phyloP scores from a whole-genome alignment of 2,888 invertebrate species.

The Agonopterix heracliana region DNA sequence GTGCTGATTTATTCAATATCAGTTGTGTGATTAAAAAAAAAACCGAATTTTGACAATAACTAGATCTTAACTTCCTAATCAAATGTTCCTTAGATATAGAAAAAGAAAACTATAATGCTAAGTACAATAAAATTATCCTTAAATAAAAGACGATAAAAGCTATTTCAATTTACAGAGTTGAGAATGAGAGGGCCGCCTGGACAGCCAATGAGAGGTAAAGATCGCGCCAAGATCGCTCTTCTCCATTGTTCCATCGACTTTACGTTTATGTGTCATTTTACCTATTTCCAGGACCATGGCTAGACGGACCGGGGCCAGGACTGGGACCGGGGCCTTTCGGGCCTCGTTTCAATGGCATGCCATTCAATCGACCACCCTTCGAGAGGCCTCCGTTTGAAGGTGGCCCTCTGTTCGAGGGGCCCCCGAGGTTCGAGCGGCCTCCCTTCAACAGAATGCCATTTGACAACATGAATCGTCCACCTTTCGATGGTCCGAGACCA shows the following conservation, averaged over 20 bases:
- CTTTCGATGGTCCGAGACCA: constrained; percentile 38
- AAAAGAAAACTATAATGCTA: too few relatives aligned
- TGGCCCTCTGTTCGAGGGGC: constrained; percentile 33
- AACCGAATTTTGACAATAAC: too few relatives aligned
- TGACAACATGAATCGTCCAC: constrained; percentile 23
- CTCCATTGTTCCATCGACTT: not conserved
- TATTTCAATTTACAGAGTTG: constrained; percentile 61
- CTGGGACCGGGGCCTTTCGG: constrained; percentile 47
- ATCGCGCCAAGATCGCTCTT: constrained; percentile 2
- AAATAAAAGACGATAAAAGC: constrained; percentile 17
- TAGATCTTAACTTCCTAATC: too few relatives aligned
- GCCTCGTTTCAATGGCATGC: constrained; percentile 64
- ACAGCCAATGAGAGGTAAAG: constrained; percentile 58
- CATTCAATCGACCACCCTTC: constrained; percentile 41
- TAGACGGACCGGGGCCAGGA: constrained; percentile 49
- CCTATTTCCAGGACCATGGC: constrained; percentile 55
- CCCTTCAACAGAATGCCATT: constrained; percentile 30
- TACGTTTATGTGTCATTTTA: not conserved
- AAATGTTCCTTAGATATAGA: too few relatives aligned
- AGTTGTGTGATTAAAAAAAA: too few relatives aligned
- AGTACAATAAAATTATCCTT: not conserved
- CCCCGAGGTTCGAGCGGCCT: constrained; percentile 39
- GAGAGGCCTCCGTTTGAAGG: constrained; percentile 49
- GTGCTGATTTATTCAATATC: too few relatives aligned
- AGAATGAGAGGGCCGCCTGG: constrained; percentile 66